Conservation (phyloP, 1,140 invertebrate genomes). For the Bathynomus jamesi region DNA sequence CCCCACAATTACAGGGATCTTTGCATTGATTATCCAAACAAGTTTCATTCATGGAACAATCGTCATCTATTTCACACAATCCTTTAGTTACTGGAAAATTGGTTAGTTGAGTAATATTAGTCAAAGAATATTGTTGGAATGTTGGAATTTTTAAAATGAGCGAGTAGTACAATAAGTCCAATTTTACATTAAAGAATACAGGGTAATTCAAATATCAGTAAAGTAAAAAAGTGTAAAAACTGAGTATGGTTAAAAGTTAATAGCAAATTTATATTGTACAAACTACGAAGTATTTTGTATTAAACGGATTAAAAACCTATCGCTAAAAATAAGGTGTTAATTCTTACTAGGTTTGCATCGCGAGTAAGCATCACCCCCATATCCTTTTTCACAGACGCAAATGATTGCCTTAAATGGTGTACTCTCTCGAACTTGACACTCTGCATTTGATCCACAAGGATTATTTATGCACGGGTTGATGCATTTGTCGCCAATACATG, state of each 20-base stretch:
- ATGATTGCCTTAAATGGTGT: constrained; percentile 75
- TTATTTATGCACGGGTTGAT: constrained; percentile 38
- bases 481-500: constrained; percentile 40
- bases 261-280: too few species aligned
- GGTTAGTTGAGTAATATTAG: constrained; percentile 8
- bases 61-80: constrained; percentile 60
- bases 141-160: too few species aligned
- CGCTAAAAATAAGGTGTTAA: too few species aligned
- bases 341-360: constrained; percentile 65
- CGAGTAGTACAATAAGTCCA: too few species aligned
- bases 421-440: constrained; percentile 65
- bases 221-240: too few species aligned
- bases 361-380: constrained; percentile 54
- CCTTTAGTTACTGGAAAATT: constrained; percentile 21
- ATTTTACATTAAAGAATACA: too few species aligned
- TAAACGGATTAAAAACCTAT: too few species aligned
- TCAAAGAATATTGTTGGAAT: background rate
- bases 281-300: too few species aligned
- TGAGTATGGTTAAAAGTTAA: too few species aligned
- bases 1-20: constrained; percentile 71
- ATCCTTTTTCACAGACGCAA: constrained; percentile 73
- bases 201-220: too few species aligned
- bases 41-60: constrained; percentile 61
- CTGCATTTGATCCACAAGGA: constrained; percentile 40
- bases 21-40: constrained; percentile 58